phyloP scores from a whole-genome alignment of 2,797 vertebrate genomes.

The Phoxinus dragarum region DNA sequence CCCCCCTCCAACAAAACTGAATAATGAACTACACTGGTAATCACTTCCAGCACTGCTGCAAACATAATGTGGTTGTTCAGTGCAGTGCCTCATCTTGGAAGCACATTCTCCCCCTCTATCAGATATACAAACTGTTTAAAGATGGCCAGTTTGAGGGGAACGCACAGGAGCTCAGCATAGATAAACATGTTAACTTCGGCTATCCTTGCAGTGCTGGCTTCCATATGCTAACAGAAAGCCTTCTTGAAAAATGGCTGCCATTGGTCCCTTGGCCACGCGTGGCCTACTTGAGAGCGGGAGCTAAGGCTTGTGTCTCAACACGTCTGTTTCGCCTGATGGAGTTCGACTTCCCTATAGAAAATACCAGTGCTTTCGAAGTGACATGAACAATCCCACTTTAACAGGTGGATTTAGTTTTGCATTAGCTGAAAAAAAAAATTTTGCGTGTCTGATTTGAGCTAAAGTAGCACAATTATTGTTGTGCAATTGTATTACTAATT shows the following conservation, averaged over 20 bases:
- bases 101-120: conserved; percentile 13
- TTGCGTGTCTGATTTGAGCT: not conserved
- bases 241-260: not conserved
- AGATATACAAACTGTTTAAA: conserved; percentile 36
- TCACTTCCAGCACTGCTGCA: conserved; percentile 73
- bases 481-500: not conserved
- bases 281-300: conserved; percentile 26
- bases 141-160: conserved; percentile 14
- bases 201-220: conserved; percentile 15
- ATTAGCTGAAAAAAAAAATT: not conserved
- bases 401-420: conserved; percentile 54
- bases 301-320: conserved; percentile 39
- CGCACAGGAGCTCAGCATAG: conserved; percentile 10
- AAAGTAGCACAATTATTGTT: not conserved
- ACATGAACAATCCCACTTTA: conserved; percentile 44
- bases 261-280: conserved; percentile 26
- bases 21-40: conserved; percentile 78
- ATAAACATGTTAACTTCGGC: conserved; percentile 45
- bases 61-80: conserved; percentile 61
- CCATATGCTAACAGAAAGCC: conserved; percentile 28
- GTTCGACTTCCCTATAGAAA: conserved; percentile 43
- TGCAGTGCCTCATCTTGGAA: conserved; percentile 44
- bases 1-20: conserved; percentile 65
- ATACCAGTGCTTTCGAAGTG: conserved; percentile 27
- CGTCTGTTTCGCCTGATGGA: conserved; percentile 37